Conservation (phyloP, 2,888 invertebrate genomes). For the Heteromurus nitidus region DNA sequence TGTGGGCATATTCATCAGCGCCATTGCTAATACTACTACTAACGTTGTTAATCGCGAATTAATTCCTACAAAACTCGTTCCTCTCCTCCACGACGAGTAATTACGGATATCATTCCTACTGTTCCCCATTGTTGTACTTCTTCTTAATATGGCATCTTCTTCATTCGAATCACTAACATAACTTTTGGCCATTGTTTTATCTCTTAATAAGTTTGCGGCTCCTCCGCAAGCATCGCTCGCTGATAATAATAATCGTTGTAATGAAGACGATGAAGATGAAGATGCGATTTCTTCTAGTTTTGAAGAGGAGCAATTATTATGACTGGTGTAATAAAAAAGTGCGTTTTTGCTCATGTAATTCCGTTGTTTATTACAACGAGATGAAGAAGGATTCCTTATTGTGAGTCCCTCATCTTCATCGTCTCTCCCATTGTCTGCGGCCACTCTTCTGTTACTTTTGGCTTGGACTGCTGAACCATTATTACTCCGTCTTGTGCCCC, state of each 20-base stretch:
- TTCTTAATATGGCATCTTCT: conserved; percentile 60
- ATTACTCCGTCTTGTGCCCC: neutral
- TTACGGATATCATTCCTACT: conserved; percentile 46
- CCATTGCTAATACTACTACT: neutral
- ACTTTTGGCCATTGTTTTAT: conserved; percentile 45
- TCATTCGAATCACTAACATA: conserved; percentile 36
- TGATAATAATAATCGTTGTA: conserved; percentile 49
- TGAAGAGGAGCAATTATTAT: conserved; percentile 25
- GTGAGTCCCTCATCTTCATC: conserved; percentile 20
- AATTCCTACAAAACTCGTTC: conserved; percentile 56
- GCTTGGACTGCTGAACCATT: neutral
- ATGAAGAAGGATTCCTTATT: conserved; percentile 2
- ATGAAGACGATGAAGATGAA: conserved; percentile 22
- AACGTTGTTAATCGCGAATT: conserved; percentile 41
- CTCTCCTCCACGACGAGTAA: conserved; percentile 18
- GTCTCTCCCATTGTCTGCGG: conserved; percentile 39
- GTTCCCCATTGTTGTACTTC: conserved; percentile 25
- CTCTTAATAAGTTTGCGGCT: neutral
- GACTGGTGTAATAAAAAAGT: conserved; percentile 16
- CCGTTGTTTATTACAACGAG: conserved; percentile 40
- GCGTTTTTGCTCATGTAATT: conserved; percentile 23
- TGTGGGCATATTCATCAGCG: conserved; percentile 23
- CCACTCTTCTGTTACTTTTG: conserved; percentile 37
- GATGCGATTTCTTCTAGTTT: conserved; percentile 24
- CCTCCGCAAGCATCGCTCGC: neutral